A percentile compares a stretch with the other conserved stretches of the same genome.
Conservation (phyloP, 92 coral and sea anemone species). For the Parazoanthus darwini region DNA sequence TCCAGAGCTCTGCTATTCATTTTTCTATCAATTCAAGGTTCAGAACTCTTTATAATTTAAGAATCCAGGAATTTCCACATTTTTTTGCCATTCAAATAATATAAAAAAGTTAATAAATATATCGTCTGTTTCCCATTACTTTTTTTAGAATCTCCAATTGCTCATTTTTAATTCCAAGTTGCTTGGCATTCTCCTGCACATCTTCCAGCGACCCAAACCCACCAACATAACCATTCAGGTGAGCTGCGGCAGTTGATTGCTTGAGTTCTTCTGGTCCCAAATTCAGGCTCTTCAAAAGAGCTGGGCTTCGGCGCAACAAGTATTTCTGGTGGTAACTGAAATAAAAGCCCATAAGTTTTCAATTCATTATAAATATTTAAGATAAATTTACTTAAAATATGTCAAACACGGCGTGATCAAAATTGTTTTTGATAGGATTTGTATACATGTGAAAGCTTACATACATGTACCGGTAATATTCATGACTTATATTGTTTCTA, state of each 20-base stretch:
- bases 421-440: not conserved
- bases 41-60: too few species aligned
- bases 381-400: not conserved
- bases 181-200: slow-evolving; percentile 69
- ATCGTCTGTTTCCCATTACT: slow-evolving; percentile 44
- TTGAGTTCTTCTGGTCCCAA: slow-evolving; percentile 75
- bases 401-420: not conserved
- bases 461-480: too few species aligned
- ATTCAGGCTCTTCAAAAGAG: slow-evolving; percentile 66
- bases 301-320: slow-evolving; percentile 63
- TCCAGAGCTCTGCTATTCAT: too few species aligned
- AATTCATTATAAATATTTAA: too few species aligned
- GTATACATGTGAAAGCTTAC: too few species aligned
- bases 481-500: too few species aligned
- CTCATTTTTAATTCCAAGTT: slow-evolving; percentile 63
- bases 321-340: slow-evolving; percentile 96
- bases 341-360: not conserved
- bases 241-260: slow-evolving; percentile 78
- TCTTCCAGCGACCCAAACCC: slow-evolving; percentile 62
- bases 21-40: too few species aligned
- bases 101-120: not conserved
- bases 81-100: too few species aligned
- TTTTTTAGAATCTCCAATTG: slow-evolving; percentile 69
- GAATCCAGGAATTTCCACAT: too few species aligned
- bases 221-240: slow-evolving; percentile 89